Conservation (phyloP, 2,113 vertebrate species). For the Corythaeola cristata region DNA sequence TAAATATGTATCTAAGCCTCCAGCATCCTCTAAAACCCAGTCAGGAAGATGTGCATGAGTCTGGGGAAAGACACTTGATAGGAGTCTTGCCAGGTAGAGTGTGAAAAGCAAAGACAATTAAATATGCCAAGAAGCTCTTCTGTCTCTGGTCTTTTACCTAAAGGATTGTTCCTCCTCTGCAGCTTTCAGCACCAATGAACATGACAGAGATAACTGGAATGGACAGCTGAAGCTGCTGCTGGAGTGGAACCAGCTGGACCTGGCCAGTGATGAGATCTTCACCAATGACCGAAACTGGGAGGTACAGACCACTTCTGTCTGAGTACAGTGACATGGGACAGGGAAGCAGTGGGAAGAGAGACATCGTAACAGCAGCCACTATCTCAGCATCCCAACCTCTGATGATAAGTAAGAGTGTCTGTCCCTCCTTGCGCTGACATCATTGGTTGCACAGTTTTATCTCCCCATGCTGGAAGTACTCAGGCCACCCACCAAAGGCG, state of each 20-base stretch:
- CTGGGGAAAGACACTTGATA: neutral
- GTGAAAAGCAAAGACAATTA: neutral
- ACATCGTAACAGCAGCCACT: neutral
- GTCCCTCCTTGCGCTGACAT: neutral
- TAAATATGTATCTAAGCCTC: neutral
- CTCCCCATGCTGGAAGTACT: neutral
- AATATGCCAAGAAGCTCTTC: neutral
- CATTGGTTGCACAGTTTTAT: neutral
- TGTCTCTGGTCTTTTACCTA: neutral
- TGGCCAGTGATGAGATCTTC: slow-evolving; percentile 82
- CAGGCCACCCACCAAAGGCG: neutral
- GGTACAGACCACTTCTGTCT: slow-evolving; percentile 41
- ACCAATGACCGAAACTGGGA: slow-evolving; percentile 82
- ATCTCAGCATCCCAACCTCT: neutral
- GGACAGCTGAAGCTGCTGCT: slow-evolving; percentile 82
- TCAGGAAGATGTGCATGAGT: rapidly evolving
- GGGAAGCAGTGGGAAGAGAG: neutral
- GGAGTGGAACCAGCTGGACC: slow-evolving; percentile 83
- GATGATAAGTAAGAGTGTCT: neutral
- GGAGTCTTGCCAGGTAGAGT: neutral
- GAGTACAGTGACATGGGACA: neutral
- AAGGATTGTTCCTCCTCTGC: neutral
- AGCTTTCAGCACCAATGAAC: slow-evolving; percentile 83
- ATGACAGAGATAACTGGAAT: slow-evolving; percentile 81
- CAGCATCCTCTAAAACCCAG: neutral